Base-by-base conservation (phyloP, 2,797 vertebrate genomes). In the Molossus alvarezi region DNA sequence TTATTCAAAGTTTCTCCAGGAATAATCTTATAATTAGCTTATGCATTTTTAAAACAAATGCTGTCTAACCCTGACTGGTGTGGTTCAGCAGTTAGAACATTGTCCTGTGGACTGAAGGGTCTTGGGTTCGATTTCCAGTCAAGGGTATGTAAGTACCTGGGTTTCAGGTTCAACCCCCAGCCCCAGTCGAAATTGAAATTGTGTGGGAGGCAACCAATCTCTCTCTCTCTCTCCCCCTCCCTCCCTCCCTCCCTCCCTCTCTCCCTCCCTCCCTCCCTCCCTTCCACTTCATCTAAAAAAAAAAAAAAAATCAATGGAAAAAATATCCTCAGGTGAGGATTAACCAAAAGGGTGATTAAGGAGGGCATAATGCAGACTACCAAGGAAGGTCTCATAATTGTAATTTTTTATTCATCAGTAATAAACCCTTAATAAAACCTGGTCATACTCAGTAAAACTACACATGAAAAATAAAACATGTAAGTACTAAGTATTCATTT, bases 371-470 rank as follows among this genome's bases (percentile, higher is more conserved):
- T 80, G 58, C 82, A 91, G 3, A 20, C 29, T 10, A 88, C 96
- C 93, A 97, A 95, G 88, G 96, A 97, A 98, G 95, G 69, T 90
- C 45, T 96, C 77, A 92, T 90, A 69, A 90, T 29, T 64, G n/a
- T 91, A 82, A 69, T 48, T 71, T 97, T 97, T 85, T 91, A 94
- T 90, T 96, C 88, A 96, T 96, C 64, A n/a, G 7, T 81, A 69
- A 90, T 76, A 95, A 88, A 53, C 6, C 62, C 37, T 75, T 97
- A 94, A 80, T 20, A 89, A 93, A 80, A 85, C 1, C 5, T 55
- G 81, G 18, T 60, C 51, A 80, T 37, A 71, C 41, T 45, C 45
- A 14, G 67, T 33, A 75, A 95, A 87, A 92, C 25, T 60, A 82
- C 6, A 53, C 41, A 27, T 55, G 23, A 58, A 95, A 92, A 92